Evolutionary conservation across 2,113 vertebrate species (phyloP).

Genomic region (Lipophrys pholis): DNA sequence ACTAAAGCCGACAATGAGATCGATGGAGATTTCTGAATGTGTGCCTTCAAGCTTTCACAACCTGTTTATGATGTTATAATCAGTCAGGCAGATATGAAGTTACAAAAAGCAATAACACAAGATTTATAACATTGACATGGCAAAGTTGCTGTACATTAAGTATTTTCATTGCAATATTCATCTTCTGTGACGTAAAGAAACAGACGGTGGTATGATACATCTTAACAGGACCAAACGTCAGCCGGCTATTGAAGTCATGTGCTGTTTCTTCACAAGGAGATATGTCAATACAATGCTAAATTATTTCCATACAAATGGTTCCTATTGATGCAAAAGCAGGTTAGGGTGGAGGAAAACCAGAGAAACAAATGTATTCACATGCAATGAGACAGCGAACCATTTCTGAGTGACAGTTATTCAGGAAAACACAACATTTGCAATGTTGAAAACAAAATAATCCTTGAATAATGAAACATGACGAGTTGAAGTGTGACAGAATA

Average conservation of each 20-base stretch:
- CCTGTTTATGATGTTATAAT: too few relatives aligned
- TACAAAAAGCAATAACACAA: too few relatives aligned
- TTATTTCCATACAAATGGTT: background rate
- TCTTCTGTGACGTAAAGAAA: too few relatives aligned
- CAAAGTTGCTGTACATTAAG: too few relatives aligned
- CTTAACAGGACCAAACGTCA: background rate
- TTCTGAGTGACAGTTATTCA: background rate
- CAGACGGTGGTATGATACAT: background rate
- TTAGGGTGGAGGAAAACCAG: too few relatives aligned
- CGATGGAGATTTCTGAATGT: too few relatives aligned
- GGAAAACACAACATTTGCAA: background rate
- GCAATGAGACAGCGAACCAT: background rate
- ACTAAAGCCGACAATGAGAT: too few relatives aligned
- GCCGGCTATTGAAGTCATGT: background rate
- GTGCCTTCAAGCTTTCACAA: too few relatives aligned
- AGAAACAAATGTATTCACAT: background rate
- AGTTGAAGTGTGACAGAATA: background rate
- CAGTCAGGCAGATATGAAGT: too few relatives aligned
- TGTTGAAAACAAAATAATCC: constrained; percentile 5
- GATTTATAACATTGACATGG: too few relatives aligned
- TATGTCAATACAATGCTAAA: background rate
- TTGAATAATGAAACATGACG: background rate
- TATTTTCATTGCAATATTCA: too few relatives aligned
- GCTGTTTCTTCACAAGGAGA: background rate
- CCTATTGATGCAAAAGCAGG: too few relatives aligned